Evolutionary conservation across 2,797 vertebrate genomes (phyloP), one percentile per base, ranked within the genome.

Genomic region (Pogoniulus pusillus): DNA sequence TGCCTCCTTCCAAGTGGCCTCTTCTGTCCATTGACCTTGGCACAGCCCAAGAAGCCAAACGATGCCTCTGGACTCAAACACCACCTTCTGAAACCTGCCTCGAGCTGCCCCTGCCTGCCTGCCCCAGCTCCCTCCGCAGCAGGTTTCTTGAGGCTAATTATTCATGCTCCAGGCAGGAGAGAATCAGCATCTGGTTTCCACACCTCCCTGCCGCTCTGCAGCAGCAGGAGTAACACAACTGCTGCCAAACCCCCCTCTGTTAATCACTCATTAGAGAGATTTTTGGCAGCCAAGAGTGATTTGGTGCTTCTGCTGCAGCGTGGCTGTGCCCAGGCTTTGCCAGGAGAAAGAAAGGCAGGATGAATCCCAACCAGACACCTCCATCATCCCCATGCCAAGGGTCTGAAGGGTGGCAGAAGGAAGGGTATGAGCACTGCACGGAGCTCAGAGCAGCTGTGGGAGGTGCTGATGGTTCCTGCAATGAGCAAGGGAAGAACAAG

Each of bases 401-500:
- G 55, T 7, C 4, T 1, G 20, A 29, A 24, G 66, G 74, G 37
- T 11, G 32, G 34, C 45, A 57, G n/a, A 24, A 0, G 1, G 71
- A 64, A n/a, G 12, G 37, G 12, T 72, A 37, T 16, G 3, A 32
- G 20, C 9, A 6, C 8, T 9, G 2, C 3, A 17, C 35, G 29
- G 17, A 14, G 4, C 43, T 75, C 1, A 0, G 32, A 18, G 39
- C 32, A 39, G 37, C 73, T 62, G 58, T 9, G 1, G 5, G 85
- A 70, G 17, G 19, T 27, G 14, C 9, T 15, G 45, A 12, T 29
- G 58, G 54, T 26, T 39, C 47, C 68, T 68, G 63, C 32, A 9
- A 7, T 30, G 6, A 2, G 8, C 15, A 0, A 12, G 65, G 37
- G 37, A 34, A 53, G 65, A 35, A 3, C 2, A 0, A 5, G 47